These are phyloP conservation scores for Synergus umbraculus DNA, from an alignment of 2,888 invertebrate species.

Conservation along the genomic window DNA sequence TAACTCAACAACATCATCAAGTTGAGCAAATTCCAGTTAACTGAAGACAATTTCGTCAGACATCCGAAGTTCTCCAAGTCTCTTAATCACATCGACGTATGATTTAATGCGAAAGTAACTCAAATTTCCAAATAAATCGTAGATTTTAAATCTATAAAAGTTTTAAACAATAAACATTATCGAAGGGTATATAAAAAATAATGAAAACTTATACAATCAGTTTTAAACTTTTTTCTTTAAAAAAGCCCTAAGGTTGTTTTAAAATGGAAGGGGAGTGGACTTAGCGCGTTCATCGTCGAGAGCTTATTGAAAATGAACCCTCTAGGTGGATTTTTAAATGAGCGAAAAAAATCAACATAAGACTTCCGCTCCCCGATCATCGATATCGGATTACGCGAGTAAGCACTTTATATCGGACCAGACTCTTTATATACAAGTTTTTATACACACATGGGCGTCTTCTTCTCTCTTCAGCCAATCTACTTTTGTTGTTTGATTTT, in stretches of 20 bases:
- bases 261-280: neutral
- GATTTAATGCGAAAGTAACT: neutral
- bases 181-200: neutral
- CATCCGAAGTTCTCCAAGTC: conserved; percentile 1
- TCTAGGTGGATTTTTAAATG: conserved; percentile 58
- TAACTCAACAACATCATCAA: neutral
- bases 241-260: neutral
- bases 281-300: neutral
- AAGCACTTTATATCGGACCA: conserved; percentile 67
- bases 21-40: conserved; percentile 23
- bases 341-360: conserved; percentile 59
- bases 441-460: conserved; percentile 33
- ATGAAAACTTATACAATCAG: neutral
- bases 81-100: neutral
- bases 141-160: too few relatives aligned
- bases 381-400: conserved; percentile 70
- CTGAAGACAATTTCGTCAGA: neutral
- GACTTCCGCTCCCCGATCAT: conserved; percentile 58
- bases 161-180: neutral
- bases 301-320: conserved; percentile 33
- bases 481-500: conserved; percentile 5
- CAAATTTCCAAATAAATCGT: too few relatives aligned
- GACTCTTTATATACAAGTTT: conserved; percentile 4
- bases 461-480: conserved; percentile 19
- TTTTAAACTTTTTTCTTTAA: neutral